A percentile compares a stretch with the other conserved stretches of the same genome.
Evolutionary conservation across 2,113 vertebrate species (phyloP).

Genomic region (Aramus guarauna): DNA sequence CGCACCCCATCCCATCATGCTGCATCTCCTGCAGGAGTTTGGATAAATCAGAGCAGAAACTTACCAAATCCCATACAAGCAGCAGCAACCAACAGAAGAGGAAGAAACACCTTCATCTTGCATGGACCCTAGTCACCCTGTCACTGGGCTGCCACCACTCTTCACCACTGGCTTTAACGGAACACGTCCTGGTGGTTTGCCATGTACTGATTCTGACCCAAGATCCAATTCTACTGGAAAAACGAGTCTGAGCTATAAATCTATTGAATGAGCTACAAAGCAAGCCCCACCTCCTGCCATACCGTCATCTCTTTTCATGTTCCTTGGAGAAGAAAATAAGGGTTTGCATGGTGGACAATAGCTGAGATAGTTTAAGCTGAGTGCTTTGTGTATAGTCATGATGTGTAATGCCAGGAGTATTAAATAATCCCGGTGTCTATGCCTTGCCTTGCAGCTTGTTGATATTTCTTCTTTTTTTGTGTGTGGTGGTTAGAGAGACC

Average conservation of each 20-base stretch:
- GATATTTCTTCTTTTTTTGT: not conserved
- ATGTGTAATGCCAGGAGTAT: not conserved
- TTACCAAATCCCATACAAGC: not conserved
- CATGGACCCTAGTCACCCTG: accelerated
- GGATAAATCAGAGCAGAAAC: not conserved
- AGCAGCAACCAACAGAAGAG: not conserved
- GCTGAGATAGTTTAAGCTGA: not conserved
- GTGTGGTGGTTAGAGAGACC: not conserved
- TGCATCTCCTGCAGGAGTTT: not conserved
- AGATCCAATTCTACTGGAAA: constrained; percentile 7
- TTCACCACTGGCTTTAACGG: not conserved
- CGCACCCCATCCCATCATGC: accelerated
- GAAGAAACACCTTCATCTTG: constrained; percentile 33
- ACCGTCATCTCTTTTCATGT: constrained; percentile 1
- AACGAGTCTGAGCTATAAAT: not conserved
- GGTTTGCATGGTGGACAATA: not conserved
- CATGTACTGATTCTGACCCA: accelerated
- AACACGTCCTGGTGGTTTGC: not conserved
- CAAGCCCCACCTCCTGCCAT: constrained; percentile 4
- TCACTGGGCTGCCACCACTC: not conserved
- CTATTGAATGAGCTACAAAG: not conserved
- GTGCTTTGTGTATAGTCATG: not conserved
- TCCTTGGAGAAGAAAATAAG: constrained; percentile 28
- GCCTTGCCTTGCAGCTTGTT: not conserved
- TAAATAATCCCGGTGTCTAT: not conserved